Conservation (phyloP, 2,797 vertebrate genomes). For the Antrozous pallidus region DNA sequence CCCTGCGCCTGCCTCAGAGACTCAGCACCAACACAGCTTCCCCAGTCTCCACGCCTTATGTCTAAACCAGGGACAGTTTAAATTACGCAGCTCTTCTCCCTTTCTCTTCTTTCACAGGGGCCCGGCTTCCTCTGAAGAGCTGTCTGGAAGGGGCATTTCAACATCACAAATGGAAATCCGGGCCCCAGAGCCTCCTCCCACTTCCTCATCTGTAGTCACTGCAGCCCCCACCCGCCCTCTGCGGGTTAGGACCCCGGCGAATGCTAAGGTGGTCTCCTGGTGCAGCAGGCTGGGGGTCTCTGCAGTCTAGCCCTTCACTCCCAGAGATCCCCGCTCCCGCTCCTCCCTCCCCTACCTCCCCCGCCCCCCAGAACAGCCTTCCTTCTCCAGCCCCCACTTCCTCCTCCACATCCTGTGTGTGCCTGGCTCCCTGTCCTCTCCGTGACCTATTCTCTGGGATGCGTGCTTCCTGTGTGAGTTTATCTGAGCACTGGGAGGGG, state of each 20-base stretch:
- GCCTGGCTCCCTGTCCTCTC: not conserved
- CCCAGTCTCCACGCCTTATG: accelerated
- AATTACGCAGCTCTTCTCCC: too few species aligned
- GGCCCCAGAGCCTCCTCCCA: not conserved
- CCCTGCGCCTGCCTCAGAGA: not conserved
- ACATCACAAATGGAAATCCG: not conserved
- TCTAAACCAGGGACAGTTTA: not conserved
- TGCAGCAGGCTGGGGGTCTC: accelerated
- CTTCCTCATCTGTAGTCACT: not conserved
- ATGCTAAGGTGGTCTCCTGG: not conserved
- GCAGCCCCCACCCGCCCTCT: too few species aligned
- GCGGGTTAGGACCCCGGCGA: too few species aligned
- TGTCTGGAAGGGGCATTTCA: not conserved
- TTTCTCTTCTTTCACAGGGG: not conserved
- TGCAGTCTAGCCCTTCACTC: not conserved
- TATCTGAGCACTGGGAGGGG: not conserved
- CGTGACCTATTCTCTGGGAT: slow-evolving; percentile 21
- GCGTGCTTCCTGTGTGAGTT: slow-evolving; percentile 47
- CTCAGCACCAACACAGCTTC: accelerated
- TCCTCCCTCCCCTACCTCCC: too few species aligned
- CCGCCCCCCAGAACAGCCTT: not conserved
- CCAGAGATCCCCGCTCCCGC: too few species aligned
- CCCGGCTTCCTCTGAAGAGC: not conserved
- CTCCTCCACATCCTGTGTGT: not conserved
- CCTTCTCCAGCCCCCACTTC: not conserved